These are phyloP conservation scores for Pteria penguin DNA, from an alignment of 2,888 invertebrate genomes.

Conservation along the genomic window DNA sequence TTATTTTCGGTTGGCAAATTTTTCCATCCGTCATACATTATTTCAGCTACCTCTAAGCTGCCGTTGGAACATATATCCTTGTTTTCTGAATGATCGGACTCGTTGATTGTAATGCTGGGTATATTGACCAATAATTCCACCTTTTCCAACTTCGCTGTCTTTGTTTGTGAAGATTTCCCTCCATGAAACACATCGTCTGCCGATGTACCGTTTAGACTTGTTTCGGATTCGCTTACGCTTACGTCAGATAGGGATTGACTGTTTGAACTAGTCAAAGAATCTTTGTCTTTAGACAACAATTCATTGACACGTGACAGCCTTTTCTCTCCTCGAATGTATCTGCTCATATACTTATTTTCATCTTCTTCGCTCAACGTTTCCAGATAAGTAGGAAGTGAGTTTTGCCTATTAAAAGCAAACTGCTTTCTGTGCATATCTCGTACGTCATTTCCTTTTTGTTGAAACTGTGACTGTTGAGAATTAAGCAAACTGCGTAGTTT, in stretches of 20 bases:
- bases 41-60: conserved; percentile 70
- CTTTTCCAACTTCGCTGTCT: neutral
- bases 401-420: conserved; percentile 65
- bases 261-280: neutral
- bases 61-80: conserved; percentile 16
- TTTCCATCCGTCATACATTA: conserved; percentile 44
- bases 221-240: neutral
- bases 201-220: neutral
- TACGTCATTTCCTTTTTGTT: neutral
- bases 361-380: conserved; percentile 73
- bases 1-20: neutral
- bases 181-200: neutral
- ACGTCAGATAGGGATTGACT: too few species aligned
- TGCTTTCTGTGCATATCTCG: conserved; percentile 39
- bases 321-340: neutral
- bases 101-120: conserved; percentile 17
- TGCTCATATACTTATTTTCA: conserved; percentile 25
- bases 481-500: conserved; percentile 22
- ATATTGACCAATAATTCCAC: neutral
- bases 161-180: neutral
- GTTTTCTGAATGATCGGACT: neutral
- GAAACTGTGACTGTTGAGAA: neutral
- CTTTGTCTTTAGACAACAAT: neutral
- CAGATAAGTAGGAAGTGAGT: conserved; percentile 69
- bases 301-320: neutral